Evolutionary conservation across 2,888 invertebrate species (phyloP).

Genomic region (Ernsta delagoae): DNA sequence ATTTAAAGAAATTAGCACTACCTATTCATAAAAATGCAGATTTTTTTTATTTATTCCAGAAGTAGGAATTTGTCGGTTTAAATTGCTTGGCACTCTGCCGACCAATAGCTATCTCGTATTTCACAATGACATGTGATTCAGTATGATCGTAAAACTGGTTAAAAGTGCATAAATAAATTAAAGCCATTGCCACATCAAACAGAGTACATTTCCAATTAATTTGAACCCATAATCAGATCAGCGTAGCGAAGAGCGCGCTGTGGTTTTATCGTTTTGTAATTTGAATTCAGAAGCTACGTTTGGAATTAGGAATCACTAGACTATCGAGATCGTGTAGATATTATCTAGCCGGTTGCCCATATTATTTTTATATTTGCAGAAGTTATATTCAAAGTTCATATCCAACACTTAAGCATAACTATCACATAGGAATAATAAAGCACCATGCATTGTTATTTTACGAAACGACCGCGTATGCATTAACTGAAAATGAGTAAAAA

Average conservation of each 20-base stretch:
- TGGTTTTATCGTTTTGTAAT: neutral
- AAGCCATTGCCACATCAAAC: neutral
- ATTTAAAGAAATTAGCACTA: too few relatives aligned
- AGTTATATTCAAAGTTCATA: too few relatives aligned
- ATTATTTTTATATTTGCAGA: too few relatives aligned
- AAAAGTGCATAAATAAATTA: slow-evolving; percentile 8
- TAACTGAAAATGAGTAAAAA: too few relatives aligned
- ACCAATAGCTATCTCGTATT: slow-evolving; percentile 6
- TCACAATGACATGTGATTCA: slow-evolving; percentile 8
- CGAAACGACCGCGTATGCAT: too few relatives aligned
- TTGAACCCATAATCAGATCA: neutral
- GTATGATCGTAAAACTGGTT: slow-evolving; percentile 2
- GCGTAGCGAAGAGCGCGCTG: neutral
- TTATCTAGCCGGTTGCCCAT: neutral
- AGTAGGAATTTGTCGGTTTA: slow-evolving; percentile 1
- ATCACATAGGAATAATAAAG: too few relatives aligned
- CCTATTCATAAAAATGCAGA: neutral
- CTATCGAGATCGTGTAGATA: too few relatives aligned
- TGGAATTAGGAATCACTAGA: too few relatives aligned
- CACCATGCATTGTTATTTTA: too few relatives aligned
- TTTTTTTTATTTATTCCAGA: neutral
- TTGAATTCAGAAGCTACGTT: neutral
- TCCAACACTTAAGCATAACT: too few relatives aligned
- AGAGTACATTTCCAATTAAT: slow-evolving; percentile 6
- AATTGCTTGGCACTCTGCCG: slow-evolving; percentile 10